These are phyloP conservation scores for Vulpes lagopus DNA, from an alignment of 2,113 vertebrate genomes.

Conservation along the genomic window DNA sequence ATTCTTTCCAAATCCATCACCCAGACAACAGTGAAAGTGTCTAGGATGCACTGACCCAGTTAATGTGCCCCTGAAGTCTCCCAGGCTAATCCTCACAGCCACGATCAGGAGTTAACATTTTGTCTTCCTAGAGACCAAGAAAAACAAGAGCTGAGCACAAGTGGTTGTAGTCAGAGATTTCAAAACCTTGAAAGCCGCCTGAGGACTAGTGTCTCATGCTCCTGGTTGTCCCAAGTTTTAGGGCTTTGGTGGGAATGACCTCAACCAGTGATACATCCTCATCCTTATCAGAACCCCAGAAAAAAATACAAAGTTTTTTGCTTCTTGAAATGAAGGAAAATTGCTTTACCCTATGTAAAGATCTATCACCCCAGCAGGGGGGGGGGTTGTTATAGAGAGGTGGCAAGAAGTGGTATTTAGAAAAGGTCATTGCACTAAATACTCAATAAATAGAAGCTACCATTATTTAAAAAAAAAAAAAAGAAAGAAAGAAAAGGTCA, in stretches of 20 bases:
- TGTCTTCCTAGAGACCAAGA: conserved; percentile 78
- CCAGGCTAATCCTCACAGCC: conserved; percentile 82
- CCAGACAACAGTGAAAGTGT: conserved; percentile 85
- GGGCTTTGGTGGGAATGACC: conserved; percentile 15
- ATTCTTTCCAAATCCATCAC: conserved; percentile 84
- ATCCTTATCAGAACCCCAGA: background rate
- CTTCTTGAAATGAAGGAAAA: background rate
- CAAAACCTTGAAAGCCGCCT: conserved; percentile 49
- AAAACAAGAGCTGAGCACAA: conserved; percentile 74
- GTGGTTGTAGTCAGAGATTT: conserved; percentile 58
- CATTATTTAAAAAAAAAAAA: no score
- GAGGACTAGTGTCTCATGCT: background rate
- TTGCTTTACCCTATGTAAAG: background rate
- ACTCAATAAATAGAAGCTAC: no score
- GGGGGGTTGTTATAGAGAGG: background rate
- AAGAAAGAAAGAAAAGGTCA: background rate
- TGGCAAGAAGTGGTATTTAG: background rate
- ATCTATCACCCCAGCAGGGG: background rate
- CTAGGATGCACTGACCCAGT: conserved; percentile 88
- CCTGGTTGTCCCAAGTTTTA: background rate
- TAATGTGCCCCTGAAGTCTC: conserved; percentile 82
- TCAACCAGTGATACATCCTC: background rate
- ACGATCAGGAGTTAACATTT: conserved; percentile 86
- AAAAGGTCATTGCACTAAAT: background rate
- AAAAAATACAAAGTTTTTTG: background rate